A percentile compares a stretch with the other conserved stretches of the same genome.
Evolutionary conservation across 2,797 vertebrate genomes (phyloP).

Genomic region (Tiaroga cobitis): DNA sequence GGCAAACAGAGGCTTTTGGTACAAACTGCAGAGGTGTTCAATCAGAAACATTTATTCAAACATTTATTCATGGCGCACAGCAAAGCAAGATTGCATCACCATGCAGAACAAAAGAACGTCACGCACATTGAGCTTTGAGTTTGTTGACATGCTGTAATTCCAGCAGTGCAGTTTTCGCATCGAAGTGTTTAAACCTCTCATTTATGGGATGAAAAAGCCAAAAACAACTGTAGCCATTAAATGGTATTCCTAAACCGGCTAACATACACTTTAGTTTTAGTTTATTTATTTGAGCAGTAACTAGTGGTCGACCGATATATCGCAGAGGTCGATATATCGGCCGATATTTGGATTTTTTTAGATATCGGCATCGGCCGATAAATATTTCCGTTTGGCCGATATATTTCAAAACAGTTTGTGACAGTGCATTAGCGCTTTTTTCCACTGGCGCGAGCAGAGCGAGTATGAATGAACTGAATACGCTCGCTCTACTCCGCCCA

Average conservation of each 20-base stretch:
- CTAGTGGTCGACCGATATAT: too few relatives aligned
- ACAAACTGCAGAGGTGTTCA: slow-evolving; percentile 28
- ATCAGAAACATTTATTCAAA: slow-evolving; percentile 38
- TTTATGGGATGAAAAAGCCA: slow-evolving; percentile 27
- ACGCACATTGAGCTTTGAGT: slow-evolving; percentile 6
- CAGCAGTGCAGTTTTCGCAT: slow-evolving; percentile 21
- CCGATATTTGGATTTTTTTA: too few relatives aligned
- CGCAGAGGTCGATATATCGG: too few relatives aligned
- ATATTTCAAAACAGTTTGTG: too few relatives aligned
- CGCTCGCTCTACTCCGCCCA: too few relatives aligned
- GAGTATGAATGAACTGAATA: too few relatives aligned
- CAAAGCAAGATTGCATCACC: slow-evolving; percentile 35
- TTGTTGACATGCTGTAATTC: slow-evolving; percentile 15
- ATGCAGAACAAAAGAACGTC: slow-evolving; percentile 8
- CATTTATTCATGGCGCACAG: slow-evolving; percentile 34
- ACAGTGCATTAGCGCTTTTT: too few relatives aligned
- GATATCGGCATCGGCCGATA: too few relatives aligned
- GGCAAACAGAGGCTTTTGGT: not conserved
- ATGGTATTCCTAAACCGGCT: not conserved
- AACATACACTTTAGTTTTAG: not conserved
- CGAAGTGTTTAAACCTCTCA: slow-evolving; percentile 18
- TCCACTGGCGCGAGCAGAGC: too few relatives aligned
- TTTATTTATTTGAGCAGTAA: too few relatives aligned
- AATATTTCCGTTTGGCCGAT: too few relatives aligned
- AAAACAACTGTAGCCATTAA: not conserved